These are phyloP conservation scores for Autographa gamma DNA, from an alignment of 2,888 invertebrate species.

Conservation along the genomic window DNA sequence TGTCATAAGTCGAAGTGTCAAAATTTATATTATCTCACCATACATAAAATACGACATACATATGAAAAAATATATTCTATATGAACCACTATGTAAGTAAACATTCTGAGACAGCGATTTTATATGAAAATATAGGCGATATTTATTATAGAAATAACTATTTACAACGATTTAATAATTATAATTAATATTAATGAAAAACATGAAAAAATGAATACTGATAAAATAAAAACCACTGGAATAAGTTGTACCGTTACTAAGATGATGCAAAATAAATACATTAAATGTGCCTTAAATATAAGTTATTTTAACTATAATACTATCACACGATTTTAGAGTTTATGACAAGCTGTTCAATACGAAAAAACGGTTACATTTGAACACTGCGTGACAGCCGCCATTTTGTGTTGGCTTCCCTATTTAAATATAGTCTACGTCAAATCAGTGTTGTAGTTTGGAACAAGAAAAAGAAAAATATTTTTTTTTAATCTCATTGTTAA, in stretches of 20 bases:
- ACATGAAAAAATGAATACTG: conserved; percentile 79
- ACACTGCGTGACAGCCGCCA: conserved; percentile 42
- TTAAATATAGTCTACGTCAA: neutral
- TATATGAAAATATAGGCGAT: conserved; percentile 83
- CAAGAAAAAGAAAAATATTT: neutral
- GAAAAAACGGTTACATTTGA: conserved; percentile 25
- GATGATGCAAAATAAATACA: conserved; percentile 57
- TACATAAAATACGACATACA: conserved; percentile 50
- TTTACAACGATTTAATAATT: conserved; percentile 72
- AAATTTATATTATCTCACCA: conserved; percentile 58
- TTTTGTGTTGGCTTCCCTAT: conserved; percentile 9
- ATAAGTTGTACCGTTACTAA: conserved; percentile 60
- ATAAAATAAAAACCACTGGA: conserved; percentile 72
- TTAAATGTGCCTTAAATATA: conserved; percentile 61
- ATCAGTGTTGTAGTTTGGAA: neutral
- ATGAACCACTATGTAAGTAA: conserved; percentile 71
- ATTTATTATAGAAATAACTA: conserved; percentile 74
- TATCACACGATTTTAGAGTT: conserved; percentile 71
- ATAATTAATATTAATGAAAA: no score
- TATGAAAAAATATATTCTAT: conserved; percentile 85
- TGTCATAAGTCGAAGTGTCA: conserved; percentile 80
- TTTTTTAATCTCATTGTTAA: no score
- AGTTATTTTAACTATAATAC: conserved; percentile 67
- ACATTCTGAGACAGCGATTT: conserved; percentile 72
- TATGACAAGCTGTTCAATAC: conserved; percentile 37